Base-by-base conservation (phyloP, 2,888 invertebrate genomes). In the Cephus rjabovi region DNA sequence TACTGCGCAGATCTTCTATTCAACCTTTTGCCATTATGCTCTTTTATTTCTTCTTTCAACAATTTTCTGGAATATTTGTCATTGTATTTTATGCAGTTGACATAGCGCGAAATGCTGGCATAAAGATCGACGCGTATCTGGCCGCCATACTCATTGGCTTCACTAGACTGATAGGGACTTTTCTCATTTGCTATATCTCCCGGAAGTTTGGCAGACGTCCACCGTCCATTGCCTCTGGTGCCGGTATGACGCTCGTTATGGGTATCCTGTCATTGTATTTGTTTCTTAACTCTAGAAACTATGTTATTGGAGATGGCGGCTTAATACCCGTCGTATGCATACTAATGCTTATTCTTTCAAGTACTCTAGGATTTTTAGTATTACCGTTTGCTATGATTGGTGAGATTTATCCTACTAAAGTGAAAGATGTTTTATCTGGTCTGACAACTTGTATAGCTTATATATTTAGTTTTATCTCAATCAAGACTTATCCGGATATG, bases 341-440 rank as follows among this genome's bases (percentile, higher is more conserved):
- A 4, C 84, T 93, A 12, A 81, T 91, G 73, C 93, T 93, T 82
- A 93, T 94, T 79, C 92, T 93, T 78, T 90, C 92, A 31, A 93
- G 93, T 78, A 93, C 93, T 0, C 79, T 94, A 1, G 94, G 94
- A 0, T 93, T 93, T 81, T 87, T 93, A n/a, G 93, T 93, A 0
- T 83, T 94, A 4, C 94, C 94, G 0, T 94, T 93, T 85, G 93
- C 94, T 0, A 92, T 94, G 92, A 87, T 93, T 0, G 93, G 93
- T 1, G 94, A 94, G 83, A 90, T 94, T 11, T 94, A 93, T 82
- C 94, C 94, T 0, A 83, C 92, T 12, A 92, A 92, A 76, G 92
- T 94, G 0, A 92, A 93, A 40, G 94, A 94, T 6, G 88, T 93
- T 3, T 92, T 93, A 0, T 92, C 93, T 0, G 93, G 93, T 0